phyloP scores from a whole-genome alignment of 2,113 vertebrate genomes.

The Synchiropus splendidus region DNA sequence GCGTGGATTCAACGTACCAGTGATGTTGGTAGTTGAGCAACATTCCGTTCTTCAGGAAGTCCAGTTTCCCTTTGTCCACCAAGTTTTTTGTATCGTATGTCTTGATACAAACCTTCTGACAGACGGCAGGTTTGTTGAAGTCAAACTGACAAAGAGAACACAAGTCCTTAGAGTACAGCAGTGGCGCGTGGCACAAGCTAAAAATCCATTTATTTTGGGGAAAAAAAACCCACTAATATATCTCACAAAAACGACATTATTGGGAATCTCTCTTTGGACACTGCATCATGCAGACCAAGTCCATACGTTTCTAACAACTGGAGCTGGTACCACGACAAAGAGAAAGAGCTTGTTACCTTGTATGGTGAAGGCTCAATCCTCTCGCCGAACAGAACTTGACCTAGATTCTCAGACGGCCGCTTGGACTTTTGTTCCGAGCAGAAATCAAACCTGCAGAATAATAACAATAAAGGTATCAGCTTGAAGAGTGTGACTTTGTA shows the following conservation, averaged over 20 bases:
- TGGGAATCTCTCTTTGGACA: too few relatives aligned
- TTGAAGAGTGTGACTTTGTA: too few relatives aligned
- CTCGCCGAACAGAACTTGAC: constrained; percentile 95
- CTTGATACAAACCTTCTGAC: constrained; percentile 55
- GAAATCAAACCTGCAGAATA: constrained; percentile 83
- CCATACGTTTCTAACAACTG: too few relatives aligned
- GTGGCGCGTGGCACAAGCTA: too few relatives aligned
- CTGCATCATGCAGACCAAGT: too few relatives aligned
- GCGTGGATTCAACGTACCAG: constrained; percentile 50
- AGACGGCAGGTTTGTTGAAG: constrained; percentile 47
- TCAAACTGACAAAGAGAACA: constrained; percentile 45
- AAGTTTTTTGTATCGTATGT: constrained; percentile 32
- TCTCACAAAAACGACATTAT: too few relatives aligned
- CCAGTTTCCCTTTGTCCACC: constrained; percentile 47
- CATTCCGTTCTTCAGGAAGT: constrained; percentile 73
- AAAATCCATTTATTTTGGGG: too few relatives aligned
- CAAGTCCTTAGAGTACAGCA: too few relatives aligned
- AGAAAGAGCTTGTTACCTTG: constrained; percentile 82
- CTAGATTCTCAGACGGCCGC: constrained; percentile 95
- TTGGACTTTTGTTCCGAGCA: constrained; percentile 81
- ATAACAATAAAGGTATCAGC: too few relatives aligned
- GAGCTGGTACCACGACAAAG: too few relatives aligned
- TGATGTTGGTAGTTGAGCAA: constrained; percentile 74
- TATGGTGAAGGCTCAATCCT: constrained; percentile 95
- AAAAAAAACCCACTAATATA: too few relatives aligned